A percentile compares a stretch with the other conserved stretches of the same genome.
These are phyloP conservation scores for Heliothis virescens DNA, from an alignment of 1,140 invertebrate genomes.

Conservation along the genomic window DNA sequence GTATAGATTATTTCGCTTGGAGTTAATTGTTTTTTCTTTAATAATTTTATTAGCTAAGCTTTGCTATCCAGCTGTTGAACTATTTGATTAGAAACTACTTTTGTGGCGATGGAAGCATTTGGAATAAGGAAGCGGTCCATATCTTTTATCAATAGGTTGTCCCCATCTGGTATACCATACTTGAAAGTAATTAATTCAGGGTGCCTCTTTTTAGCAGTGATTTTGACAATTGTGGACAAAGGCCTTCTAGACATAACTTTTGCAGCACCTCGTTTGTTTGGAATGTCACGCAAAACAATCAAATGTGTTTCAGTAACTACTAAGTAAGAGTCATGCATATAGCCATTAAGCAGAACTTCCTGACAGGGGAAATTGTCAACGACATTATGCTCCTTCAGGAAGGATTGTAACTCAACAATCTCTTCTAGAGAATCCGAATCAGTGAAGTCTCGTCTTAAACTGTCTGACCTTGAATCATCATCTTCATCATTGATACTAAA, in stretches of 20 bases:
- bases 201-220: constrained; percentile 97
- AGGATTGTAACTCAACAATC: constrained; percentile 85
- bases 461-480: constrained; percentile 87
- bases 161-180: constrained; percentile 93
- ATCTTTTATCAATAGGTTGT: constrained; percentile 91
- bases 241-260: constrained; percentile 94
- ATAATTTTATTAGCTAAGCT: constrained; percentile 56
- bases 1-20: background rate
- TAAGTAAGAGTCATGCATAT: constrained; percentile 94
- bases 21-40: background rate
- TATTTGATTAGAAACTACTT: constrained; percentile 89
- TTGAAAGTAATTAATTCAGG: constrained; percentile 98
- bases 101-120: constrained; percentile 95
- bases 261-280: constrained; percentile 91
- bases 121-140: constrained; percentile 97
- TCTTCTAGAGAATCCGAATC: constrained; percentile 76
- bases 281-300: constrained; percentile 94
- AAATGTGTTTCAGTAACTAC: constrained; percentile 96
- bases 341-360: constrained; percentile 95
- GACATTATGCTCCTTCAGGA: constrained; percentile 94
- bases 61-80: constrained; percentile 83
- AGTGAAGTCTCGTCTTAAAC: constrained; percentile 61
- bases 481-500: constrained; percentile 98
- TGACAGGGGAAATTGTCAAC: constrained; percentile 95
- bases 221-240: constrained; percentile 96